Base-by-base conservation (phyloP, 2,797 vertebrate genomes). In the Siniperca undulata region DNA sequence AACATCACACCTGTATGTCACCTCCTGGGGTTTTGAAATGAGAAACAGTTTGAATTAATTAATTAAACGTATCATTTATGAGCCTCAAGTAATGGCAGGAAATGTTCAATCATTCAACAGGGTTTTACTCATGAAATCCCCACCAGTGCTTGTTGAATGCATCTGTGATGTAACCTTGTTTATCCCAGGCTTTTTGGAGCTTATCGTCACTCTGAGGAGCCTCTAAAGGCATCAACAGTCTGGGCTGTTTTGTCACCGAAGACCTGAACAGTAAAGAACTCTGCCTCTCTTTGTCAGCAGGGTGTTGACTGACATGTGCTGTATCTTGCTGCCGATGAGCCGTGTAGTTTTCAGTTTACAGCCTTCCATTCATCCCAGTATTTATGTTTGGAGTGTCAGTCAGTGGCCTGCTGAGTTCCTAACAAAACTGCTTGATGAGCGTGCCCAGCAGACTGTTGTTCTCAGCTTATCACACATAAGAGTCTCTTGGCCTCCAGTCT, bases 161-260 rank as follows among this genome's bases (percentile, higher is more conserved):
- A 62, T 78, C 74, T 76, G 56, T 73, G 70, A 64, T 88, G 61
- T 79, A 77, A 84, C 84, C 77, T 78, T 81, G 84, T 84, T 90
- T 88, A 74, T 90, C 56, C 19, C 24, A 0, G 64, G 78, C 68
- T 88, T 86, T 82, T 65, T 78, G 65, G 60, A 72, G 82, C 73
- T 74, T 74, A 71, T 73, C 3, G 10, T 77, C 70, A 61, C 74
- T 81, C 53, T 22, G 60, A 74, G 78, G 74, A 75, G 38, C 59
- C 24, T 65, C 76, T 70, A 1, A 83, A 81, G 22, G 68, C 78
- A 42, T 71, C 65, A 72, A 40, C 72, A 79, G 65, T 79, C 66
- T 55, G 60, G 44, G 60, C 46, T 72, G 66, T 83, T 91, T 77
- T 82, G 74, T 83, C 74, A 76, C 76, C 75, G 58, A 82, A 69